Evolutionary conservation across 2,888 invertebrate genomes (phyloP), one percentile per base, ranked within the genome.

Genomic region (Noctua janthe): DNA sequence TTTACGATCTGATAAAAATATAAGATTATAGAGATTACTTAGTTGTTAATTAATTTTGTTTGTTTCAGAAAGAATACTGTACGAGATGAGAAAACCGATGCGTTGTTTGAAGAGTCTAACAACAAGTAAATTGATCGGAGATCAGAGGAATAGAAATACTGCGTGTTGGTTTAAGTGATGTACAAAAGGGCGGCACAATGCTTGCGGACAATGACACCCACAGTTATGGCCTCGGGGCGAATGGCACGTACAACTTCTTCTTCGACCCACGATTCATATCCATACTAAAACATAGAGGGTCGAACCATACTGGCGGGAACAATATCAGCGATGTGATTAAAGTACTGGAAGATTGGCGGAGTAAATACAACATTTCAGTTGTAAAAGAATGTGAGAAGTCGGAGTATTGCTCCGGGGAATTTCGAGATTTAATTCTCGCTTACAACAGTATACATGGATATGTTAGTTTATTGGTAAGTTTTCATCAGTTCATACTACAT

Each of bases 401-500:
- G 3, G 95, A 95, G 82, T 98, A 98, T 93, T 98, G 98, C 91
- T 96, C 97, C 15, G 97, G 97, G 0, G 96, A 97, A 76, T 96
- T 98, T 78, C 95, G 97, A 78, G 97, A 97, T 84, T 94, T 98
- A 86, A 97, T 98, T 51, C 92, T 97, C 6, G 97, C 97, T 0
- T 99, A 99, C 94, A 97, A 97, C 80, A 96, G 97, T 78, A 97
- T 98, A 85, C 99, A 99, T 93, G 99, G 99, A 80, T 99, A 99
- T 94, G 97, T 98, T 87, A 98, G 99, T 80, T 96, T 99, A 74
- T 95, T 98, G 94, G 98, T 99, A 92, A 97, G 97, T 95, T 47
- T 51, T 35, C 2, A 17, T 71, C 11, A 35, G 20, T 66, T 64
- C 3, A 66, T 75, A 51, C 10, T 72, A 62, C 0, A 35, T 29